phyloP scores from a whole-genome alignment of 1,140 invertebrate species.

The Diorhabda elongata region DNA sequence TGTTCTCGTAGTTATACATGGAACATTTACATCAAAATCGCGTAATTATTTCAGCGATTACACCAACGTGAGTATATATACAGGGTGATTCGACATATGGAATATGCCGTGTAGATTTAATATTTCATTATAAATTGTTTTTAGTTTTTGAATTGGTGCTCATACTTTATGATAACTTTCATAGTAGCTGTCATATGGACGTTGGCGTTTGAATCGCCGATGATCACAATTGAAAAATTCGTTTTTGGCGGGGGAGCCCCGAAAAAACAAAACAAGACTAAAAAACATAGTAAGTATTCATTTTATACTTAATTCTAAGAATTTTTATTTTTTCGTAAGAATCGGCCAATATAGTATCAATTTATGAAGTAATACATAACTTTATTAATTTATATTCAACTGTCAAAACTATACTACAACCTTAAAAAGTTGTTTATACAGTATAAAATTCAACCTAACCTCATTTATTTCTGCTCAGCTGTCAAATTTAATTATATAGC shows the following conservation, averaged over 20 bases:
- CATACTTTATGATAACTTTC: conserved; percentile 21
- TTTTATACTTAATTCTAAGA: too few relatives aligned
- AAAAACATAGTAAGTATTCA: background rate
- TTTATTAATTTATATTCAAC: too few relatives aligned
- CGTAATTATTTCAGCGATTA: conserved; percentile 21
- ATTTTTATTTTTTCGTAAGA: too few relatives aligned
- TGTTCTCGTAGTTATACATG: conserved; percentile 19
- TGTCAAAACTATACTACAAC: too few relatives aligned
- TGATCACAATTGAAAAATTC: conserved; percentile 25
- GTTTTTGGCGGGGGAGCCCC: conserved; percentile 9
- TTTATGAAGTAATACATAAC: too few relatives aligned
- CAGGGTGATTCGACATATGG: too few relatives aligned
- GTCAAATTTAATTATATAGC: too few relatives aligned
- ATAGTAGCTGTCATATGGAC: conserved; percentile 20
- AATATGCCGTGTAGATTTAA: too few relatives aligned
- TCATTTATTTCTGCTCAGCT: too few relatives aligned
- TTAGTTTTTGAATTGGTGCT: conserved; percentile 27
- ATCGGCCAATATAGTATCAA: too few relatives aligned
- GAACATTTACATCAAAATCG: conserved; percentile 13
- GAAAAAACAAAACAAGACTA: background rate
- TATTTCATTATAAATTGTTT: background rate
- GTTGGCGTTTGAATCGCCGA: conserved; percentile 29
- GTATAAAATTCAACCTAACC: too few relatives aligned
- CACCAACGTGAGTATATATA: conserved; percentile 17
- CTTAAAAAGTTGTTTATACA: too few relatives aligned